Evolutionary conservation across 1,140 invertebrate genomes (phyloP).

Genomic region (Drosophila nannoptera): DNA sequence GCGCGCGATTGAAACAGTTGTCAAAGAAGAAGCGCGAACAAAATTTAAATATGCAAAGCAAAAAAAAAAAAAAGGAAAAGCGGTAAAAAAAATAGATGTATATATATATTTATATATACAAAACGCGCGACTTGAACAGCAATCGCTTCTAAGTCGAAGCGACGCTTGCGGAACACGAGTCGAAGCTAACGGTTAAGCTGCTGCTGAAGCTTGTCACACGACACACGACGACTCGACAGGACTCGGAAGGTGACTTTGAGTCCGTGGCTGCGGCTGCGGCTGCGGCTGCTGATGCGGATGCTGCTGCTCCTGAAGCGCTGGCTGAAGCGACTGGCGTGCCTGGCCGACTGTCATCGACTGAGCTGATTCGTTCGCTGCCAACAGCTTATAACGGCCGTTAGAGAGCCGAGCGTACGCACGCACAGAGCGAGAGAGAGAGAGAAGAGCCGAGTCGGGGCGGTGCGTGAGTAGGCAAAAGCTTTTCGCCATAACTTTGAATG

Average conservation of each 20-base stretch:
- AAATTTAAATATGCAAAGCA: constrained; percentile 13
- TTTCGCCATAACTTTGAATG: constrained; percentile 43
- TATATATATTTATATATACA: no score
- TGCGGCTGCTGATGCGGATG: constrained; percentile 16
- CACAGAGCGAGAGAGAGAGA: constrained; percentile 25
- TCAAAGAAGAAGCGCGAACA: constrained; percentile 17
- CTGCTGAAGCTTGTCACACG: constrained; percentile 41
- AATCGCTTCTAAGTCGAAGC: constrained; percentile 5
- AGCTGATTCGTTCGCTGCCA: constrained; percentile 38
- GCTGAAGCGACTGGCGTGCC: constrained; percentile 66
- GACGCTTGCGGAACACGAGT: constrained; percentile 13
- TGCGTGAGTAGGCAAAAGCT: constrained; percentile 57
- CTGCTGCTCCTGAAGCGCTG: constrained; percentile 29
- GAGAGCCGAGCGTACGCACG: constrained; percentile 1
- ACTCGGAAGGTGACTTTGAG: constrained; percentile 24
- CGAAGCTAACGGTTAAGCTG: constrained; percentile 34
- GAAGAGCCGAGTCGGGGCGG: constrained; percentile 8
- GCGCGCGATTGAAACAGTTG: constrained; percentile 1
- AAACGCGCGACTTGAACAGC: constrained; percentile 12
- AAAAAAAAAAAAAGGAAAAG: constrained; percentile 28
- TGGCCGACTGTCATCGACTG: constrained; percentile 79
- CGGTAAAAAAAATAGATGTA: constrained; percentile 15
- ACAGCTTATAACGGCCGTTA: constrained; percentile 45
- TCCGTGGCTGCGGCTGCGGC: constrained; percentile 30
- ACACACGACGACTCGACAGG: constrained; percentile 41